Evolutionary conservation across 1,140 invertebrate genomes (phyloP), one percentile per base, ranked within the genome.

Genomic region (Cheumatopsyche charites): DNA sequence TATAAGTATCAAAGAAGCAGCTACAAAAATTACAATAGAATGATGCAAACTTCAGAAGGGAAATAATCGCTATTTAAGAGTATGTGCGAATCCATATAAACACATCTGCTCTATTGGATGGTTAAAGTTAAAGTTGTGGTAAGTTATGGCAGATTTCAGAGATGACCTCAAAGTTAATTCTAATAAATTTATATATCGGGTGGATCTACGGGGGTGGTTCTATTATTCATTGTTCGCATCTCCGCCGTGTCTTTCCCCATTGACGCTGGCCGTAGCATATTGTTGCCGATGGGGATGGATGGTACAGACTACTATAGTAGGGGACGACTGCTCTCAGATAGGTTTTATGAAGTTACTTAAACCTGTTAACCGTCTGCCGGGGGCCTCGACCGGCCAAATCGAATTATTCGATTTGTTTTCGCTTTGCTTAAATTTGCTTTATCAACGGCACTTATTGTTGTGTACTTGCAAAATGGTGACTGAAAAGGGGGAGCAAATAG

Each of bases 391-490:
- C 21, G 70, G 61, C 68, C 52, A 73, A 73, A 75, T 75, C 74
- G 74, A 75, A 75, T 75, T 67, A 75, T 75, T 75, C 71, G 74
- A 75, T 75, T 75, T 75, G 74, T 75, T 75, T 72, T 75, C 74
- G 68, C 74, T 69, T 75, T 69, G 74, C 67, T 69, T 75, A 71
- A 73, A 75, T 75, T 75, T 75, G 74, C 72, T 75, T 73, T 75
- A 73, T 73, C 72, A 75, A 75, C 74, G 43, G 62, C 58, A 42
- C 68, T 62, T 70, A 70, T 62, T 55, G 43, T 58, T 21, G 49
- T 17, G 29, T 36, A 9, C 29, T 9, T 3, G 29, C 29, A 9
- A 9, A 9, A 23, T 23, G 19, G 21, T 58, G 19, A 58, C 13
- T 21, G 5, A 23, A 17, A 25, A 49, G 49, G 66, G 52, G 42